These are phyloP conservation scores for Dipodomys merriami DNA, from an alignment of 2,113 vertebrate genomes.

Conservation along the genomic window DNA sequence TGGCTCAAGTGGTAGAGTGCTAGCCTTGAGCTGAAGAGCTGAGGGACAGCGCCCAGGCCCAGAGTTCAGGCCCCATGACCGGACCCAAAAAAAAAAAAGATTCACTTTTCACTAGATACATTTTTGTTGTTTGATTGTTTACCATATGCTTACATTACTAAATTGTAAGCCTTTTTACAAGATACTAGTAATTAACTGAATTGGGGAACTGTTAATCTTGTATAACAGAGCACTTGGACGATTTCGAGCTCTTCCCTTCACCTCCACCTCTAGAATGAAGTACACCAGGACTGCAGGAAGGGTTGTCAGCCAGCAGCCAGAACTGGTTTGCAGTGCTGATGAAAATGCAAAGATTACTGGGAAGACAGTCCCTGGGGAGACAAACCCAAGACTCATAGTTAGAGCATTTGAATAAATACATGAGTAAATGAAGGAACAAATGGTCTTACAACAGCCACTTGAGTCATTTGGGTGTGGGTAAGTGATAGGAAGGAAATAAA, in stretches of 20 bases:
- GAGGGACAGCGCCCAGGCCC: too few species aligned
- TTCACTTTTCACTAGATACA: neutral
- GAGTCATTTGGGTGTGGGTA: slow-evolving; percentile 64
- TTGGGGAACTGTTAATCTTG: neutral
- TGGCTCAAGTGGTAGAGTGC: too few species aligned
- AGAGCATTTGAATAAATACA: slow-evolving; percentile 35
- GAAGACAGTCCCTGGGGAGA: neutral
- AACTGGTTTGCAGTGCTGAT: neutral
- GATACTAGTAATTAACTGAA: neutral
- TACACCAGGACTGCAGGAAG: neutral
- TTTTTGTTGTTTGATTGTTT: slow-evolving; percentile 7
- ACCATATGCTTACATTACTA: neutral
- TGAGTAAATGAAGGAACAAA: slow-evolving; percentile 32
- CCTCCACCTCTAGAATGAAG: neutral
- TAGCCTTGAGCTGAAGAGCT: too few species aligned
- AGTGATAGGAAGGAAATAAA: slow-evolving; percentile 60
- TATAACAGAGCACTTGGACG: neutral
- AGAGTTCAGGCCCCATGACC: too few species aligned
- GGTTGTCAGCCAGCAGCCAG: neutral
- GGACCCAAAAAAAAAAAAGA: neutral
- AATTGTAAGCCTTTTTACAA: neutral
- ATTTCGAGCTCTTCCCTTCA: neutral
- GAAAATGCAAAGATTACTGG: neutral
- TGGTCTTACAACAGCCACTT: neutral
- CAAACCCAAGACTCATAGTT: slow-evolving; percentile 36